Evolutionary conservation across 1,140 invertebrate species (phyloP).

Genomic region (Bombus sibiricus): DNA sequence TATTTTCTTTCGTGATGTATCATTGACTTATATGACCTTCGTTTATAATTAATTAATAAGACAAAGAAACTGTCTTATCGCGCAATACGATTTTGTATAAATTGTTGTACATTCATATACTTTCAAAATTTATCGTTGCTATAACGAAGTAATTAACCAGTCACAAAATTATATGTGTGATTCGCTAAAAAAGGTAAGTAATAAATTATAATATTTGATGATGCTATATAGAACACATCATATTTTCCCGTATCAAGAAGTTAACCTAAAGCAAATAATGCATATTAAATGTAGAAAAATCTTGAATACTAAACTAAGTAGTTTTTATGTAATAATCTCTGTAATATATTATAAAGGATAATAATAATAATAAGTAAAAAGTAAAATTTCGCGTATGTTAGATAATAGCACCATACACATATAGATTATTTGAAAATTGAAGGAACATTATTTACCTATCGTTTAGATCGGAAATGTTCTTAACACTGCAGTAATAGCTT

Average conservation of each 20-base stretch:
- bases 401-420: conserved; percentile 27
- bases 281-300: conserved; percentile 26
- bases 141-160: background rate
- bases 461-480: background rate
- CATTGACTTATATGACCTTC: background rate
- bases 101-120: background rate
- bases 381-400: conserved; percentile 1
- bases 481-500: conserved; percentile 17
- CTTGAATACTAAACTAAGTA: conserved; percentile 1
- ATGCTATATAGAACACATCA: background rate
- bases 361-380: conserved; percentile 19
- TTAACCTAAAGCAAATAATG: conserved; percentile 15
- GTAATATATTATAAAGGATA: too few species aligned
- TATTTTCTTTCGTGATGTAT: background rate
- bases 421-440: conserved; percentile 7
- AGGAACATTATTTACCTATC: conserved; percentile 19
- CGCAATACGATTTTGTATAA: background rate
- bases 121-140: background rate
- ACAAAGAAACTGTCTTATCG: background rate
- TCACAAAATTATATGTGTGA: background rate
- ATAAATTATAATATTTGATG: conserved; percentile 5
- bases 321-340: background rate
- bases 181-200: conserved; percentile 17
- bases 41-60: background rate
- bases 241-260: background rate